Evolutionary conservation across 2,113 vertebrate species (phyloP).

Genomic region (Pelecanus crispus): DNA sequence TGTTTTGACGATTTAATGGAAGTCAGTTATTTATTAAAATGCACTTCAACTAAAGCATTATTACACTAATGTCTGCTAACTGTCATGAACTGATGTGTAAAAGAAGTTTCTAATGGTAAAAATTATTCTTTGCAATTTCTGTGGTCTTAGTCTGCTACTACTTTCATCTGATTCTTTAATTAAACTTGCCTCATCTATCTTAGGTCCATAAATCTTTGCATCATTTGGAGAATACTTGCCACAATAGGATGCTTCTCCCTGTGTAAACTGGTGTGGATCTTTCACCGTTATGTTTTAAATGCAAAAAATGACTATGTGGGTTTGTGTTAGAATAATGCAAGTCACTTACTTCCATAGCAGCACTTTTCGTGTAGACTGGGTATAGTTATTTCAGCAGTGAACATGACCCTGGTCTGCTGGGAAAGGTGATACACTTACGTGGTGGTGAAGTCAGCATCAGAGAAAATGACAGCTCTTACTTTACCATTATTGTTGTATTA

Average conservation of each 20-base stretch:
- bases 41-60: background rate
- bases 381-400: background rate
- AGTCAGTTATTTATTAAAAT: background rate
- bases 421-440: background rate
- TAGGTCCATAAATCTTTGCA: background rate
- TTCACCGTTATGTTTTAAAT: background rate
- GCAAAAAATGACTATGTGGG: background rate
- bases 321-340: background rate
- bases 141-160: background rate
- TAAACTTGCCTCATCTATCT: background rate
- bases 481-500: background rate
- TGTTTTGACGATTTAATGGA: background rate
- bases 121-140: background rate
- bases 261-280: background rate
- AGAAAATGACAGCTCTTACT: background rate
- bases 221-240: background rate
- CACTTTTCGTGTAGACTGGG: background rate
- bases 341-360: background rate
- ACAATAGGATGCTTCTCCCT: background rate
- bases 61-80: background rate
- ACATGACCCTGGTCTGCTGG: rapidly evolving
- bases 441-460: background rate
- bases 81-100: background rate
- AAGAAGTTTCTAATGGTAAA: background rate
- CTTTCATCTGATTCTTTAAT: background rate